phyloP scores from a whole-genome alignment of 2,797 vertebrate genomes.

The Anisognathus igniventris region DNA sequence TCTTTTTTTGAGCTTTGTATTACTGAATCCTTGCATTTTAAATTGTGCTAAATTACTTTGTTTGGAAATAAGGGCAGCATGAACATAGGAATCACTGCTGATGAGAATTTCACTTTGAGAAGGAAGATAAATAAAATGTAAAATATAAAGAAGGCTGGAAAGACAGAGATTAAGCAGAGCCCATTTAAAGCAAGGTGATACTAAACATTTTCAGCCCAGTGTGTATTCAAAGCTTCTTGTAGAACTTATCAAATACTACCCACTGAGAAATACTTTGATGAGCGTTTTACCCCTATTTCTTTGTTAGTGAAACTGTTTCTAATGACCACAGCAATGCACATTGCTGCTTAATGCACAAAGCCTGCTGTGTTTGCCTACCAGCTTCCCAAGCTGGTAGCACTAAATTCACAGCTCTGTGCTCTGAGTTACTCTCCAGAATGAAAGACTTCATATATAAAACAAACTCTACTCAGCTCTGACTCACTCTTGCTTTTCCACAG shows the following conservation, averaged over 20 bases:
- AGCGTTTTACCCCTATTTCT: neutral
- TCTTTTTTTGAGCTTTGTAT: neutral
- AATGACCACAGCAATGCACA: neutral
- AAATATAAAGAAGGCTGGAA: neutral
- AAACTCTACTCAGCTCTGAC: conserved; percentile 32
- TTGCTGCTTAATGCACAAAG: conserved; percentile 14
- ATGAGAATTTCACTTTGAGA: neutral
- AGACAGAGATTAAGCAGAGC: neutral
- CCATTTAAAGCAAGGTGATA: neutral
- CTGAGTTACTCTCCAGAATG: neutral
- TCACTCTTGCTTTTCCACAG: conserved; percentile 7
- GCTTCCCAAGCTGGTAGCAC: neutral
- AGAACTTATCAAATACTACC: neutral
- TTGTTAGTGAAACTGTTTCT: neutral
- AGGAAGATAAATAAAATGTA: neutral
- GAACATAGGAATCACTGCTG: neutral
- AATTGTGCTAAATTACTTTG: neutral
- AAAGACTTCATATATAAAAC: conserved; percentile 12
- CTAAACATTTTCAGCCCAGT: neutral
- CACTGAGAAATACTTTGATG: neutral
- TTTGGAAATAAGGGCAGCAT: neutral
- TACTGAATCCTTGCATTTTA: neutral
- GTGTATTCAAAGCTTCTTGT: neutral
- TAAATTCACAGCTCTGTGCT: neutral
- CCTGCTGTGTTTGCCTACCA: conserved; percentile 15